Percentiles rank a stretch among this genome's conserved stretches.
phyloP scores from a whole-genome alignment of 2,113 vertebrate genomes.

The Lutjanus erythropterus region DNA sequence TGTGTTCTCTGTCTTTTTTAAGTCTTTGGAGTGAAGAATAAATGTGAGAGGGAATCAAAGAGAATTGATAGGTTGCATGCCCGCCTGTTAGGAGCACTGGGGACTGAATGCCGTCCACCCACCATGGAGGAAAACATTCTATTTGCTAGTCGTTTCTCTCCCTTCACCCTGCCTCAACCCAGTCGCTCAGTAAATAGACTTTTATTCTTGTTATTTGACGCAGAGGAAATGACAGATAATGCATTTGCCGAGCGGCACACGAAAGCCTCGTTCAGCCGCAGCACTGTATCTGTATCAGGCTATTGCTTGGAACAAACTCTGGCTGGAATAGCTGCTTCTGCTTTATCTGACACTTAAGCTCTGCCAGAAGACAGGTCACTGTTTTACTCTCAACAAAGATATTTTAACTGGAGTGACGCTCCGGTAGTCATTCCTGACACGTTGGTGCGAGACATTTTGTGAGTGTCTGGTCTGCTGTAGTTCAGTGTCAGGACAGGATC shows the following conservation, averaged over 20 bases:
- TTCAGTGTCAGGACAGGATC: conserved; percentile 51
- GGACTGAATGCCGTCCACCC: conserved; percentile 65
- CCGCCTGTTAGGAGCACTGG: conserved; percentile 59
- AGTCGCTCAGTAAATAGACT: conserved; percentile 67
- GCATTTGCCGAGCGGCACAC: conserved; percentile 62
- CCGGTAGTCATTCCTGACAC: conserved; percentile 61
- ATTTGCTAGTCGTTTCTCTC: conserved; percentile 64
- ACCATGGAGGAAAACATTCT: conserved; percentile 63
- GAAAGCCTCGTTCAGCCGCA: conserved; percentile 62
- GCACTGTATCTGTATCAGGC: conserved; percentile 55
- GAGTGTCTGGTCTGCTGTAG: conserved; percentile 58
- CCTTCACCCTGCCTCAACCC: conserved; percentile 49
- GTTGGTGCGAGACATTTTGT: conserved; percentile 61
- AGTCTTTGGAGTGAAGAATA: conserved; percentile 65
- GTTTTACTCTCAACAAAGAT: conserved; percentile 65
- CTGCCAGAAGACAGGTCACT: conserved; percentile 53
- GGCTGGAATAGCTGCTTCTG: conserved; percentile 34
- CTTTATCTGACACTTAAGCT: conserved; percentile 45
- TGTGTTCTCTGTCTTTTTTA: conserved; percentile 63
- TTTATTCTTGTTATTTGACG: conserved; percentile 73
- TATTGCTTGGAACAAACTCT: conserved; percentile 39
- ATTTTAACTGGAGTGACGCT: conserved; percentile 56
- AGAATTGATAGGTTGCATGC: conserved; percentile 69
- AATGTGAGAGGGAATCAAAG: conserved; percentile 70
- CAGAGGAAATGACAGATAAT: conserved; percentile 75